Conservation (phyloP, 2,797 vertebrate species). For the Tympanoctomys barrerae region DNA sequence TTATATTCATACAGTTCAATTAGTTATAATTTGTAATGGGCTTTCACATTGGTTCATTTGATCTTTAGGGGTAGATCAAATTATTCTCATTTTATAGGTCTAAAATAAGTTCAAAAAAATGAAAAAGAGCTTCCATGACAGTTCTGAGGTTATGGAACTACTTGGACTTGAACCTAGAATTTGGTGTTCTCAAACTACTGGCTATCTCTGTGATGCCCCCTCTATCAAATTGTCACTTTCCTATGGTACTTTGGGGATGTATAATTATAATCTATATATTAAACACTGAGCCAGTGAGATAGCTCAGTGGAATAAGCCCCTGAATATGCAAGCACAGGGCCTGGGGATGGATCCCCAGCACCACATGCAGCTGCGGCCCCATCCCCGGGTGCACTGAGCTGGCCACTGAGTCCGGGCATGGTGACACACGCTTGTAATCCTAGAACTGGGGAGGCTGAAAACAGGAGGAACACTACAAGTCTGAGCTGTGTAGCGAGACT, state of each 20-base stretch:
- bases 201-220: background rate
- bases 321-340: too few relatives aligned
- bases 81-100: constrained; percentile 1
- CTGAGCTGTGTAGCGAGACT: too few relatives aligned
- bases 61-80: background rate
- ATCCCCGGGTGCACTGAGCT: too few relatives aligned
- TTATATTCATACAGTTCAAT: background rate
- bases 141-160: background rate
- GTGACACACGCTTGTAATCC: too few relatives aligned
- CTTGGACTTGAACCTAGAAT: background rate
- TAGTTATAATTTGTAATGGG: constrained; percentile 29
- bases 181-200: background rate
- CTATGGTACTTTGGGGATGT: background rate
- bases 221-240: background rate
- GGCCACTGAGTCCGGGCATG: too few relatives aligned
- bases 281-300: background rate
- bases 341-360: too few relatives aligned
- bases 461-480: too few relatives aligned
- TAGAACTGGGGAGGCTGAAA: too few relatives aligned
- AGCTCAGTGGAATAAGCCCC: too few relatives aligned
- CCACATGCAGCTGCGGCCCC: too few relatives aligned
- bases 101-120: background rate
- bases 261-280: constrained; percentile 4
- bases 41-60: constrained; percentile 5
- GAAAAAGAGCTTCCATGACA: background rate